A percentile compares a stretch with the other conserved stretches of the same genome.
Conservation (phyloP, 2,797 vertebrate genomes). For the Myotis myotis region DNA sequence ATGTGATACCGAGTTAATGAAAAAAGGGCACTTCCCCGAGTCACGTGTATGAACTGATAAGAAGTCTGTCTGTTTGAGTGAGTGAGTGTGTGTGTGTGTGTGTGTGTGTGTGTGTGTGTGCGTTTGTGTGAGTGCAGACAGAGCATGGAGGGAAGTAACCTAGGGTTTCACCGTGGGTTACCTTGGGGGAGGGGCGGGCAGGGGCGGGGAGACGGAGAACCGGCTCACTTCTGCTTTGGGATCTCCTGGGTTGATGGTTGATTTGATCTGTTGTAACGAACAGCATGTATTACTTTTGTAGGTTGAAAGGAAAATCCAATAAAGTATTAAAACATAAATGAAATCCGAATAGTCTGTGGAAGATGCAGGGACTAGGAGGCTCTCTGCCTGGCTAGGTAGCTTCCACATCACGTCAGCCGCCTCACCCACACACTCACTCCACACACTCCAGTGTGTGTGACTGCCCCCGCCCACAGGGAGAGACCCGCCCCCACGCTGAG, state of each 20-base stretch:
- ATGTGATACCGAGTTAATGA: fast-evolving
- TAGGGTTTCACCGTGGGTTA: background rate
- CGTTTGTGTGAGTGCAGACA: fast-evolving
- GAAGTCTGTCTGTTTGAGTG: background rate
- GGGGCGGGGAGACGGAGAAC: background rate
- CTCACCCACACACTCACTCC: background rate
- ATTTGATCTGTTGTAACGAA: background rate
- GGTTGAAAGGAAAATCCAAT: background rate
- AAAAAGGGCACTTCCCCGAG: background rate
- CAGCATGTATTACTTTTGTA: background rate
- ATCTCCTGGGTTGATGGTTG: background rate
- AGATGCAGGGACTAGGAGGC: background rate
- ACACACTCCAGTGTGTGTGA: fast-evolving
- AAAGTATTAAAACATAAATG: background rate
- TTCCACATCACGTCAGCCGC: fast-evolving
- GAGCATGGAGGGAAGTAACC: fast-evolving
- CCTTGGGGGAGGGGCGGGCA: background rate
- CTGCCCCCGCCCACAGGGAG: fast-evolving
- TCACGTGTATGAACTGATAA: background rate
- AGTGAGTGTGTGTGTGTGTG: background rate
- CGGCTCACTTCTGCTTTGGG: background rate
- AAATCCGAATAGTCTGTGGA: background rate
- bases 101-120: background rate
- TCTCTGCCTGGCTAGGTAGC: fast-evolving
- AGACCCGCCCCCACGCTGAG: background rate